phyloP scores from a whole-genome alignment of 2,797 vertebrate genomes.

The Sarcophilus harrisii region DNA sequence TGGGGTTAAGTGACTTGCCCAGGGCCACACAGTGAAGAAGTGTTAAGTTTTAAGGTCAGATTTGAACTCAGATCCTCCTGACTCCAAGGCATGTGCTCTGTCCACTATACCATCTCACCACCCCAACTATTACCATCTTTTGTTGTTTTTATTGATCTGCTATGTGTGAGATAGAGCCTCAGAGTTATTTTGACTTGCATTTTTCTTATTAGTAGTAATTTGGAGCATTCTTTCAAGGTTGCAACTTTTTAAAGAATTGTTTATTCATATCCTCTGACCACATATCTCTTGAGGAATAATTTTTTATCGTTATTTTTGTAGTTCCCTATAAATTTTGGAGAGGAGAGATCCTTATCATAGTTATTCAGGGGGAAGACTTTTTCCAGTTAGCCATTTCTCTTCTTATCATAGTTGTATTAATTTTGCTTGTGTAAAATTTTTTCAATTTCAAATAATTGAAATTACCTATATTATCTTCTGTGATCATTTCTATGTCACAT shows the following conservation, averaged over 20 bases:
- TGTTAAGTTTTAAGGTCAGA: no score
- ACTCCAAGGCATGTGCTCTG: no score
- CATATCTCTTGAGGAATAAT: background rate
- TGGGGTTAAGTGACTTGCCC: no score
- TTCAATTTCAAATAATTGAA: background rate
- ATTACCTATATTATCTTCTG: background rate
- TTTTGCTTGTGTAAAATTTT: background rate
- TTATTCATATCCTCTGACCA: background rate
- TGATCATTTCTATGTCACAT: background rate
- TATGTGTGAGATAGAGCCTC: background rate
- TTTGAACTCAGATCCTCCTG: no score
- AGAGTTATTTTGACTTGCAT: background rate
- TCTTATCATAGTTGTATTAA: background rate
- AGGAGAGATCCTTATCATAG: background rate
- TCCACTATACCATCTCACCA: no score
- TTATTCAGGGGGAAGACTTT: background rate
- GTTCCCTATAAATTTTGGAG: background rate
- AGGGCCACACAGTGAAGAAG: no score
- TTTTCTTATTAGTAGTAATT: background rate
- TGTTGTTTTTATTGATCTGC: background rate
- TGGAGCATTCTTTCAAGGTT: background rate
- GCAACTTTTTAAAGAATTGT: background rate
- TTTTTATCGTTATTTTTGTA: background rate
- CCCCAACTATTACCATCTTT: background rate
- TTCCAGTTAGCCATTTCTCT: background rate